Evolutionary conservation across 2,113 vertebrate genomes (phyloP), one percentile per base, ranked within the genome.

Genomic region (Gavia stellata): DNA sequence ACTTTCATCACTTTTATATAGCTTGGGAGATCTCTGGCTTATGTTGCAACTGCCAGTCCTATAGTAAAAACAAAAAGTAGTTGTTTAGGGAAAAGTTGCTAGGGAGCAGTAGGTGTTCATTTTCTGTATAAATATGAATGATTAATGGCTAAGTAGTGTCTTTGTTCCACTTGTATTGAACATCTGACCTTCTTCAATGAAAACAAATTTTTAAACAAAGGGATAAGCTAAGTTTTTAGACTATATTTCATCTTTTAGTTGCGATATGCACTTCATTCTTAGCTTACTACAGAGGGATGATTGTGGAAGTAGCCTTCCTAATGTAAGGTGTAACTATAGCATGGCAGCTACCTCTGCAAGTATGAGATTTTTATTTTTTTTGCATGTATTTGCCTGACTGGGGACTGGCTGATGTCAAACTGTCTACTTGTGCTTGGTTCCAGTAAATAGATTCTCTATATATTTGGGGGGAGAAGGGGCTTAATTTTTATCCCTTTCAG

Each of bases 281-380:
- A 7, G 0, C 0, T 53, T 56, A 17, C 17, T 40, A 10, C 10
- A 34, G 49, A 62, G 29, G 10, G 10, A 13, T 36, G 33, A 17
- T 28, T 56, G 65, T 84, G 7, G 20, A 81, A 86, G 7, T 45
- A 45, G 11, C 17, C 25, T 52, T 73, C 50, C n/a, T 33, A 44
- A 31, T 20, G 14, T 5, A 40, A 80, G 62, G 11, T 75, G 10
- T 17, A 50, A 45, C 25, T 45, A 8, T 29, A 63, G 45, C 59
- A 42, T n/a, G 23, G 45, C 49, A 68, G 25, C 26, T 85, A 67
- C 12, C 49, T 63, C 24, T 81, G 23, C 47, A 36, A 40, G 14
- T 47, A 12, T 8, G 42, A 78, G 14, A 4, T 16, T 25, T 58
- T 50, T 16, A 23, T 58, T 50, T 50, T 42, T 75, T 34, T 23